A percentile compares a stretch with the other conserved stretches of the same genome.
These are phyloP conservation scores for Prosapia bicincta DNA, from an alignment of 2,888 invertebrate genomes.

Conservation along the genomic window DNA sequence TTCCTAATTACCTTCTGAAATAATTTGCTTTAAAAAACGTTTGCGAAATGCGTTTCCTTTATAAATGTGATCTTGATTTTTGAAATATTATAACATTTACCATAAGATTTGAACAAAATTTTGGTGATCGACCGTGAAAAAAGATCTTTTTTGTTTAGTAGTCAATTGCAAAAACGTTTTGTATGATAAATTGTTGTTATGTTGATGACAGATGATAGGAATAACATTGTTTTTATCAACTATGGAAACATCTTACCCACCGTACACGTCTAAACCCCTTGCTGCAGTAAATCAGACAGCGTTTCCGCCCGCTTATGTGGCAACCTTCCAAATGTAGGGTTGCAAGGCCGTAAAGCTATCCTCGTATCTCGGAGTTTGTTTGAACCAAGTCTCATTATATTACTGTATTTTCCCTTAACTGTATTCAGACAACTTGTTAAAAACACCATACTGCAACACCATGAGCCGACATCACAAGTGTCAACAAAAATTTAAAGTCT, in stretches of 20 bases:
- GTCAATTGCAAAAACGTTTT: too few species aligned
- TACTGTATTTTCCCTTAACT: too few species aligned
- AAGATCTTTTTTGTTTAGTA: too few species aligned
- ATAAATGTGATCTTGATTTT: background rate
- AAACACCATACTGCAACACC: too few species aligned
- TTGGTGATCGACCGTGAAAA: too few species aligned
- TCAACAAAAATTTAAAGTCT: too few species aligned
- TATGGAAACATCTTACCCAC: background rate
- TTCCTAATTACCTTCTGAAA: too few species aligned
- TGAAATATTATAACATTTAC: background rate
- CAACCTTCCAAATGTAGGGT: background rate
- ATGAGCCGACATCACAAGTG: too few species aligned
- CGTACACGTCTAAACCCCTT: background rate
- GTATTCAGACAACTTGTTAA: too few species aligned
- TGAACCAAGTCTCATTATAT: background rate
- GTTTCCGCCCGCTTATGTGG: background rate
- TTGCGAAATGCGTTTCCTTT: too few species aligned
- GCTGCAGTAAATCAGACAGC: background rate
- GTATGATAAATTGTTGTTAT: background rate
- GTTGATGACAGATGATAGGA: background rate
- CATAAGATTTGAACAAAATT: background rate
- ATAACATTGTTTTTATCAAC: background rate
- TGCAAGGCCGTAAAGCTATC: background rate
- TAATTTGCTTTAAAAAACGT: too few species aligned
- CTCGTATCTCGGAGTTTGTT: background rate